Conservation (phyloP, 1,140 invertebrate genomes). For the Bathynomus jamesi region DNA sequence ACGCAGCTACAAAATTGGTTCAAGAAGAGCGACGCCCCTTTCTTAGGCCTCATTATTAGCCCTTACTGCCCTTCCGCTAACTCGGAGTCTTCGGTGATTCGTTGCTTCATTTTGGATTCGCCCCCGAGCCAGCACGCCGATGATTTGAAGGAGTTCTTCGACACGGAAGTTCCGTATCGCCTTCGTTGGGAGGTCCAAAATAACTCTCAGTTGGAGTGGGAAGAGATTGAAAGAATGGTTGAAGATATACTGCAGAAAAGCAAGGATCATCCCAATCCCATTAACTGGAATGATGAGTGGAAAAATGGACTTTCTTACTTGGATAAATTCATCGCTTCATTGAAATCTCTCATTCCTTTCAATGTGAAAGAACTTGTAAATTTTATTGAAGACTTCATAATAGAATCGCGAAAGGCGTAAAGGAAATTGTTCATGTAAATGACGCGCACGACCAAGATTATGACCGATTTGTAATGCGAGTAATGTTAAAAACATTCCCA, state of each 20-base stretch:
- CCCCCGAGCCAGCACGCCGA: neutral
- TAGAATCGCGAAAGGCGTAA: no score
- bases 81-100: neutral
- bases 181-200: neutral
- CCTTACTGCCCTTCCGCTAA: constrained; percentile 45
- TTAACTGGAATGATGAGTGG: neutral
- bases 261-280: neutral
- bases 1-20: constrained; percentile 53
- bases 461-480: no score
- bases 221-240: neutral
- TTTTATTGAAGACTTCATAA: no score
- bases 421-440: no score
- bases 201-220: neutral
- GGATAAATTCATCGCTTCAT: neutral
- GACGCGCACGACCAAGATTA: no score
- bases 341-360: no score
- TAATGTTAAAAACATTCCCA: no score
- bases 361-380: no score
- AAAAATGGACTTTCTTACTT: neutral
- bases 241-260: neutral
- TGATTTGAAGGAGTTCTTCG: no score
- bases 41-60: constrained; percentile 53
- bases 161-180: neutral
- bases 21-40: constrained; percentile 48
- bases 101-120: neutral